Evolutionary conservation across 2,888 invertebrate genomes (phyloP), one percentile per base, ranked within the genome.

Genomic region (Prosopocoilus inquinatus): DNA sequence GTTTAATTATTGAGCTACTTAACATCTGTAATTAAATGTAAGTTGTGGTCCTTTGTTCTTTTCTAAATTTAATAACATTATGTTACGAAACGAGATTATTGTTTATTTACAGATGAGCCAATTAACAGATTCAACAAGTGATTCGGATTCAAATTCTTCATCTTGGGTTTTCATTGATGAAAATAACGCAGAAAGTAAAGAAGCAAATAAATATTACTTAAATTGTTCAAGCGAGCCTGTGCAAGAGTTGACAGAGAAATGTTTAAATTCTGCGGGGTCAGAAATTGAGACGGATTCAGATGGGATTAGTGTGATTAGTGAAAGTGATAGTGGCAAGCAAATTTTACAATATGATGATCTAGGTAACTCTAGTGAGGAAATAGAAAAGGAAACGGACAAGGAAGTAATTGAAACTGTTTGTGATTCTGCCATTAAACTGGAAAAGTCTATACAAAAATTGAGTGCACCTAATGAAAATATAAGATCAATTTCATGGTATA

Each of bases 251-350:
- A 58, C 57, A n/a, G 57, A 61, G 38, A 47, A 53, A 45, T 53
- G 50, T 43, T 47, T 56, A 36, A 32, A 45, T 16, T 50, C 55
- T 13, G 49, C 39, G 2, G 33, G 49, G 28, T 48, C 55, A n/a
- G 63, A 63, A 41, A 36, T 49, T 16, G 64, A 64, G 44, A 59
- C 59, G 9, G 64, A 64, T 16, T 60, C 64, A 1, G 66, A 66
- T 52, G 62, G 66, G 3, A 60, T 66, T 16, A 64, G 64, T 33
- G 53, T 64, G n/a, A 64, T 66, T 33, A 64, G 64, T 50, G 63
- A 66, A 36, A 45, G 9, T 36, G 47, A 53, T 12, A 7, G 12
- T 9, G 12, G 5, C 12, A 38, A 13, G 16, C 11, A 47, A 46
- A 12, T 9, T 13, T 28, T 13, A 39, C 11, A 32, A 45, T 41